Evolutionary conservation across 2,113 vertebrate genomes (phyloP), one percentile per base, ranked within the genome.

Genomic region (Jaculus jaculus): DNA sequence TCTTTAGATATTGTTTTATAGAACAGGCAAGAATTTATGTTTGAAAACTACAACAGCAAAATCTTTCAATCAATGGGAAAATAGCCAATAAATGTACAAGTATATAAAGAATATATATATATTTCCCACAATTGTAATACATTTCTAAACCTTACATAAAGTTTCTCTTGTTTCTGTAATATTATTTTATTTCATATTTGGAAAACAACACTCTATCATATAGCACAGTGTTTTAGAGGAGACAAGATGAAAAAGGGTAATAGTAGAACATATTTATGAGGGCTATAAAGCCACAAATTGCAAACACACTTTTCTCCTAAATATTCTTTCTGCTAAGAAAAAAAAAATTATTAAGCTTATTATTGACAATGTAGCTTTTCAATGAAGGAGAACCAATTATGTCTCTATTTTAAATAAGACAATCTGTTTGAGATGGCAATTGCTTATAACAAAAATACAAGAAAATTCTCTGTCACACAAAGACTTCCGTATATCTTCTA

Each of bases 311-410:
- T 88, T 83, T 73, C 51, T 58, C 85, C 84, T 83, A 92, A 96
- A 93, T 85, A 82, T 89, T 1, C 71, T 93, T 94, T 68, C 60
- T 84, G 34, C 60, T 92, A 82, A 90, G 61, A 81, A 94, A 94
- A 91, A 94, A 91, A 73, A 75, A 92, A 94, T 58, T 69, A 88
- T 80, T 93, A 80, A 90, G 65, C 72, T 60, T 92, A 80, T 90
- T 95, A 81, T 80, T 58, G 92, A 85, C 51, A 97, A 80, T 84
- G 94, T 60, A 79, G 82, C 92, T 94, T 95, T 95, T 94, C 87
- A 95, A 69, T 95, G 89, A 95, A 66, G 12, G 42, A 83, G 82
- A 92, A 78, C 37, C 37, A 90, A 94, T 93, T 85, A 69, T 71
- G 84, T 93, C 65, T 95, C 28, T 10, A 66, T 83, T 90, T 93